Conservation (phyloP, 2,113 vertebrate species). For the Carassius auratus region DNA sequence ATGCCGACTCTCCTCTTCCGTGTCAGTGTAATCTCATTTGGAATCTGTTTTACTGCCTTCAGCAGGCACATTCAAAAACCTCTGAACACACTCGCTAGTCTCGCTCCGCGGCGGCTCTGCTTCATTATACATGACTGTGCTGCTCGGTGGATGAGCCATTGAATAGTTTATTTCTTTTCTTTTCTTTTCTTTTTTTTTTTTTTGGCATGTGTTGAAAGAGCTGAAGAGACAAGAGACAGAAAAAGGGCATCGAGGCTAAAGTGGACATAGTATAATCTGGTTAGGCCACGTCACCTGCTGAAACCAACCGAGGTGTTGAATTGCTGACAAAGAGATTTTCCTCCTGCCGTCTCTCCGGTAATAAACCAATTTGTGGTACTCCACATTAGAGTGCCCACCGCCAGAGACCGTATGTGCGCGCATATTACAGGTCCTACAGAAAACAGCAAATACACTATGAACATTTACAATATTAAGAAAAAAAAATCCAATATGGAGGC, state of each 20-base stretch:
- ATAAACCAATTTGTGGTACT: slow-evolving; percentile 31
- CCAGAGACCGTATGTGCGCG: neutral
- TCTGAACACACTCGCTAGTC: slow-evolving; percentile 14
- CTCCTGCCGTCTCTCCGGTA: neutral
- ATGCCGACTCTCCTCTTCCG: slow-evolving; percentile 22
- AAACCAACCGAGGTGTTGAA: slow-evolving; percentile 33
- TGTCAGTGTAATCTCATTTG: slow-evolving; percentile 40
- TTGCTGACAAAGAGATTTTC: slow-evolving; percentile 49
- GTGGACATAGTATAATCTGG: slow-evolving; percentile 46
- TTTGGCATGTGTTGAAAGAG: neutral
- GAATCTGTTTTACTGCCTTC: slow-evolving; percentile 40
- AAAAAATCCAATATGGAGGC: neutral
- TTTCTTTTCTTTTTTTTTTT: neutral
- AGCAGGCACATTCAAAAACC: slow-evolving; percentile 31
- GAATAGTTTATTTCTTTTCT: slow-evolving; percentile 21
- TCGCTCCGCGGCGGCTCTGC: slow-evolving; percentile 5
- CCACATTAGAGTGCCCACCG: neutral
- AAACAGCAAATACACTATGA: neutral
- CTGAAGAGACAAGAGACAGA: neutral
- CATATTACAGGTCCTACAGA: neutral
- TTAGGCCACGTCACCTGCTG: slow-evolving; percentile 29
- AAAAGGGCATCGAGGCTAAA: slow-evolving; percentile 22
- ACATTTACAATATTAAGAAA: neutral
- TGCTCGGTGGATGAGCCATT: slow-evolving; percentile 27
- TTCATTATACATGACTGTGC: slow-evolving; percentile 20